These are phyloP conservation scores for Sarcophilus harrisii DNA, from an alignment of 2,797 vertebrate genomes.

Conservation along the genomic window DNA sequence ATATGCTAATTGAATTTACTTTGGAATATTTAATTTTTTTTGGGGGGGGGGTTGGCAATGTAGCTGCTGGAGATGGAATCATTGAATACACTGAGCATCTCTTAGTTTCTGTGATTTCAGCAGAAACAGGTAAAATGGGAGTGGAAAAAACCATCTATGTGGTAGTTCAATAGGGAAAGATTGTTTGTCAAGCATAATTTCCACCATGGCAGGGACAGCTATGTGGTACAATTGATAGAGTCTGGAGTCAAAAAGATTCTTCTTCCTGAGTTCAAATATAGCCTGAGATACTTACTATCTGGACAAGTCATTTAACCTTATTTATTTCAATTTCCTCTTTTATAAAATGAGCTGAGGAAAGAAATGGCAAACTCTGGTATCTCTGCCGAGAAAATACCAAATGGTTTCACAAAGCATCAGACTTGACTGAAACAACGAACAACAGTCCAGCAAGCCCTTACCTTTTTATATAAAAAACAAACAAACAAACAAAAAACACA, in stretches of 20 bases:
- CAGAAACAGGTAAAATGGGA: background rate
- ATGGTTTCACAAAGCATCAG: background rate
- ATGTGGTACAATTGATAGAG: rapidly evolving
- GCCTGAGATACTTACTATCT: background rate
- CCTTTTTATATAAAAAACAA: too few relatives aligned
- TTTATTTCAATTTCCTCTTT: background rate
- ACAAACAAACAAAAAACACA: background rate
- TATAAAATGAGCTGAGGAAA: background rate
- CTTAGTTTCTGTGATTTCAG: background rate
- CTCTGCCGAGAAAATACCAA: background rate
- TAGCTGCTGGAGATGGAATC: background rate
- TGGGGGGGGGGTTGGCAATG: background rate
- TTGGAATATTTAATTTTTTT: background rate
- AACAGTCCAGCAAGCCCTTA: background rate
- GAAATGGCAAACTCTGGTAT: background rate
- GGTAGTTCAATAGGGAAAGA: background rate
- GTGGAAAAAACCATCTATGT: background rate
- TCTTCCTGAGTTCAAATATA: background rate
- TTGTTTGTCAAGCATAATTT: background rate
- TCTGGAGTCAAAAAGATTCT: background rate
- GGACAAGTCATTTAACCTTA: background rate
- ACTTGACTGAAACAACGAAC: background rate
- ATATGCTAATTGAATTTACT: conserved; percentile 40
- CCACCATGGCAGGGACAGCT: background rate
- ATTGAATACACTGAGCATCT: background rate